Percentiles rank a stretch among this genome's conserved stretches.
Evolutionary conservation across 2,113 vertebrate genomes (phyloP).

Genomic region (Forbesichthys agassizii): DNA sequence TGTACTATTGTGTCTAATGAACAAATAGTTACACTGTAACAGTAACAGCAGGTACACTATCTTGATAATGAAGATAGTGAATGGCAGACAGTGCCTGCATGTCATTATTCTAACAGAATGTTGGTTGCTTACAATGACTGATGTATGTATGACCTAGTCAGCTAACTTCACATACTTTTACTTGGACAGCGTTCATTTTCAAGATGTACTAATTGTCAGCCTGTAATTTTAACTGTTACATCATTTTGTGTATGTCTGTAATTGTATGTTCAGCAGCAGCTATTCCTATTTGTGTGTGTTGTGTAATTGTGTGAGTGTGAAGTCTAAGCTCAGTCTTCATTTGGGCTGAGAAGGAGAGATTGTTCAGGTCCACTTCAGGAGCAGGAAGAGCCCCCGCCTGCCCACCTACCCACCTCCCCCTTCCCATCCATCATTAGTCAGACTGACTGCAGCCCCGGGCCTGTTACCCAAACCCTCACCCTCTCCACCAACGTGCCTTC

Average conservation of each 20-base stretch:
- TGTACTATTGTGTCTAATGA: too few species aligned
- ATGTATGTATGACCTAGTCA: too few species aligned
- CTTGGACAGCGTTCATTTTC: too few species aligned
- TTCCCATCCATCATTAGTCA: constrained; percentile 45
- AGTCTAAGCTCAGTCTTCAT: neutral
- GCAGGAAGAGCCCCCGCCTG: constrained; percentile 1
- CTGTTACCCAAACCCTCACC: constrained; percentile 31
- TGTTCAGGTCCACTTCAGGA: constrained; percentile 20
- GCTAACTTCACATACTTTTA: too few species aligned
- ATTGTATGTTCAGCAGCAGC: neutral
- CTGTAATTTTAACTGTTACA: too few species aligned
- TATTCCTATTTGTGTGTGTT: neutral
- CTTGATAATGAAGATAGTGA: too few species aligned
- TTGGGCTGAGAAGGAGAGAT: neutral
- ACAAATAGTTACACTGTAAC: too few species aligned
- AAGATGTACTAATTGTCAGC: too few species aligned
- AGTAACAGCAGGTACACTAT: too few species aligned
- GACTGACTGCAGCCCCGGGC: constrained; percentile 30
- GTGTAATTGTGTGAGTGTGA: neutral
- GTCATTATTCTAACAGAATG: too few species aligned
- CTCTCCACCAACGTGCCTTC: constrained; percentile 34
- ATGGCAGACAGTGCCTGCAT: too few species aligned
- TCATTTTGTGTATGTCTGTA: neutral
- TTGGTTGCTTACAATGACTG: too few species aligned
- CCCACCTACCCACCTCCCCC: neutral